Percentiles rank a stretch among this genome's conserved stretches.
Conservation (phyloP, 1,140 invertebrate species). For the Belonocnema kinseyi region DNA sequence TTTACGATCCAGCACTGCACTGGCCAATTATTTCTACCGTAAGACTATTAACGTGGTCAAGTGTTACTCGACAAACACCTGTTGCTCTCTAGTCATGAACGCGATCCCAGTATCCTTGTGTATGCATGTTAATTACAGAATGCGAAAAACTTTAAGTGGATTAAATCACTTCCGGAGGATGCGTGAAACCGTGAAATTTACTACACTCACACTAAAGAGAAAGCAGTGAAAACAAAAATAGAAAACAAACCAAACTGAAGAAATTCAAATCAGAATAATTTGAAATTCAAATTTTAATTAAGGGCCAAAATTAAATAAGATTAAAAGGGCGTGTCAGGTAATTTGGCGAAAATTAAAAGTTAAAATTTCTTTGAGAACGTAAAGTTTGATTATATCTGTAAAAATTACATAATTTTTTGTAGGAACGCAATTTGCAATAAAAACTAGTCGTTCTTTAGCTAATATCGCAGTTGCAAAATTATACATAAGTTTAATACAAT, state of each 20-base stretch:
- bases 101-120: not conserved
- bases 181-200: constrained; percentile 25
- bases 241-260: not conserved
- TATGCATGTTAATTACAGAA: not conserved
- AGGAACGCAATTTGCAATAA: too few relatives aligned
- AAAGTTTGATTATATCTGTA: too few relatives aligned
- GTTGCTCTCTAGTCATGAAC: not conserved
- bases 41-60: constrained; percentile 10
- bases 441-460: too few relatives aligned
- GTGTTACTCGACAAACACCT: not conserved
- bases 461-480: too few relatives aligned
- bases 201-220: constrained; percentile 2
- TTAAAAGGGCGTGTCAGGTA: too few relatives aligned
- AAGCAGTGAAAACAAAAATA: not conserved
- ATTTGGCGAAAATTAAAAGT: too few relatives aligned
- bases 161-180: constrained; percentile 23
- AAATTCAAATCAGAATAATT: too few relatives aligned
- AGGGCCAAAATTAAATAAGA: too few relatives aligned
- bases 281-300: too few relatives aligned
- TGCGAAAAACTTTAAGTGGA: constrained; percentile 18
- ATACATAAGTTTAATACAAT: too few relatives aligned
- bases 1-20: not conserved
- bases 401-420: too few relatives aligned
- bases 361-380: too few relatives aligned
- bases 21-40: constrained; percentile 6